phyloP scores from a whole-genome alignment of 2,797 vertebrate genomes.

The Saxicola maurus region DNA sequence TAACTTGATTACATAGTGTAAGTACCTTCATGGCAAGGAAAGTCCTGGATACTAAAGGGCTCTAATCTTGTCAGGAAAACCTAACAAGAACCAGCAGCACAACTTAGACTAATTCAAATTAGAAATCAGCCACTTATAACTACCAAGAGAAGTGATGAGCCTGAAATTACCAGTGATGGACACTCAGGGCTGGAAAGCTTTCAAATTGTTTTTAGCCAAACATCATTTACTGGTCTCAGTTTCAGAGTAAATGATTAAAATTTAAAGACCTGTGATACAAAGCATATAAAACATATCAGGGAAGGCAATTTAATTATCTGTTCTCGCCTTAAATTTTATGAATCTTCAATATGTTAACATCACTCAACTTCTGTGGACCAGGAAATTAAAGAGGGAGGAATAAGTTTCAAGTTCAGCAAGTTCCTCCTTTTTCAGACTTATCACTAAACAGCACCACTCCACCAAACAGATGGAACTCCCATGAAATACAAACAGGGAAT shows the following conservation, averaged over 20 bases:
- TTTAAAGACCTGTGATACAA: conserved; percentile 33
- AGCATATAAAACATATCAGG: conserved; percentile 33
- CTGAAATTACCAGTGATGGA: conserved; percentile 30
- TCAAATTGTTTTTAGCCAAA: conserved; percentile 45
- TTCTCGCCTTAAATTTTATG: conserved; percentile 46
- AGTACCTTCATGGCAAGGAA: conserved; percentile 59
- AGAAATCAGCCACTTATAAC: conserved; percentile 21
- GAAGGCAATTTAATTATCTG: conserved; percentile 26
- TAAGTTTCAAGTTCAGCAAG: conserved; percentile 1
- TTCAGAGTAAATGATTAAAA: conserved; percentile 42
- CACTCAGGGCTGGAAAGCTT: conserved; percentile 27
- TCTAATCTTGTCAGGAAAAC: conserved; percentile 58
- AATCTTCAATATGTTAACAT: conserved; percentile 38
- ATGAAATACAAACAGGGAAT: neutral
- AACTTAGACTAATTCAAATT: conserved; percentile 41
- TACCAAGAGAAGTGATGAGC: conserved; percentile 1
- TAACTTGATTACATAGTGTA: conserved; percentile 58
- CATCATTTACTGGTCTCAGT: conserved; percentile 27
- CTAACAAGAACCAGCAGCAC: conserved; percentile 54
- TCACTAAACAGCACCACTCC: neutral
- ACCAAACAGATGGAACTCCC: neutral
- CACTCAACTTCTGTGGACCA: neutral
- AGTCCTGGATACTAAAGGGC: conserved; percentile 42
- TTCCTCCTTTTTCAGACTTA: neutral
- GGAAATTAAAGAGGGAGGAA: conserved; percentile 3